Conservation (phyloP, 2,797 vertebrate genomes). For the Numenius phaeopus region DNA sequence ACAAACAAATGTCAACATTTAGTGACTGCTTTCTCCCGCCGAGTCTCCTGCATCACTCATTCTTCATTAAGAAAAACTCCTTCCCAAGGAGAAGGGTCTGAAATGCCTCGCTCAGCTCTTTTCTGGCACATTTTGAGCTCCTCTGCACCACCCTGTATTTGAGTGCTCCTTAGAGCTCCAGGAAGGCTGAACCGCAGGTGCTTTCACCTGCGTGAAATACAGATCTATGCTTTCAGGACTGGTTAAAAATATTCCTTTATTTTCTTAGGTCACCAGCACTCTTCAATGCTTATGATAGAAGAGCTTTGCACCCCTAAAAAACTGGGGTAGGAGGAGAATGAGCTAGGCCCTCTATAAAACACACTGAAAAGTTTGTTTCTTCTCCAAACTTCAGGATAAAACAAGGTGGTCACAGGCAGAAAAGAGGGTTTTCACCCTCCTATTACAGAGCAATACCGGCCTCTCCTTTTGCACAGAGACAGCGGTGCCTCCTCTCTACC, state of each 20-base stretch:
- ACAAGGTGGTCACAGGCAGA: neutral
- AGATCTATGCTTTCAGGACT: neutral
- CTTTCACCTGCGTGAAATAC: neutral
- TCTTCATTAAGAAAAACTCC: neutral
- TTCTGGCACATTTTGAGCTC: neutral
- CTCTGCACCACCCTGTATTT: neutral
- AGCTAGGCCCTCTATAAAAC: neutral
- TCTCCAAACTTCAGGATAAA: neutral
- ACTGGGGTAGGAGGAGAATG: neutral
- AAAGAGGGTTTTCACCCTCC: neutral
- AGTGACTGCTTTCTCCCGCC: neutral
- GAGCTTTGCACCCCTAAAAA: neutral
- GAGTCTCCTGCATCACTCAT: neutral
- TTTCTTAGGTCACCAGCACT: neutral
- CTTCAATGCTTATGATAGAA: neutral
- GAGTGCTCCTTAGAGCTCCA: neutral
- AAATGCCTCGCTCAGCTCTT: accelerated
- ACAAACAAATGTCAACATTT: neutral
- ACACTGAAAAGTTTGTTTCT: neutral
- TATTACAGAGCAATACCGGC: neutral
- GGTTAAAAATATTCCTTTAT: neutral
- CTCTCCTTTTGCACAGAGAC: neutral
- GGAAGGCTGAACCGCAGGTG: neutral
- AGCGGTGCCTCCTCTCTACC: neutral
- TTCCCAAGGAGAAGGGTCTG: neutral